These are phyloP conservation scores for Platysternon megacephalum DNA, from an alignment of 2,113 vertebrate species.

Conservation along the genomic window DNA sequence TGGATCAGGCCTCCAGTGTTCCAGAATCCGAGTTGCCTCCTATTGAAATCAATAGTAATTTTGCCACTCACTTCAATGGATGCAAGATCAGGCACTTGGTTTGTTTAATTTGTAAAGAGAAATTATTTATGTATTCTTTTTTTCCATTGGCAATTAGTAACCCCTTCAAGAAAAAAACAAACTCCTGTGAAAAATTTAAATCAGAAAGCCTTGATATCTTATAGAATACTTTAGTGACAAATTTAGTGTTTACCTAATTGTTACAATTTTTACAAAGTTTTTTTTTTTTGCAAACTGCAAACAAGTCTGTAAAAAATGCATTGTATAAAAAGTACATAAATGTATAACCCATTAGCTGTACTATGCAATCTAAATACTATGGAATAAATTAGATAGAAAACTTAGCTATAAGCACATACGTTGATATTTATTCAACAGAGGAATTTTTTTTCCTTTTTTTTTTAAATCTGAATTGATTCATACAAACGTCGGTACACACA, in stretches of 20 bases:
- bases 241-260: conserved; percentile 63
- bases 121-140: conserved; percentile 42
- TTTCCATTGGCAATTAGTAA: neutral
- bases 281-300: conserved; percentile 71
- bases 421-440: conserved; percentile 86
- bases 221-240: conserved; percentile 63
- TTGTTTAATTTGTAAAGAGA: conserved; percentile 44
- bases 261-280: neutral
- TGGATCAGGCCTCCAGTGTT: neutral
- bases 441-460: conserved; percentile 72
- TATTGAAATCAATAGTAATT: conserved; percentile 19
- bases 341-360: conserved; percentile 88
- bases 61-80: conserved; percentile 7
- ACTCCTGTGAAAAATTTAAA: conserved; percentile 63
- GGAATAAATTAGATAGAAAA: conserved; percentile 93
- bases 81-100: neutral
- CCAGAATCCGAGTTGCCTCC: neutral
- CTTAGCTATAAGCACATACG: conserved; percentile 85
- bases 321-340: conserved; percentile 77
- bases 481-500: conserved; percentile 47
- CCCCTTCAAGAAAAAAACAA: conserved; percentile 3
- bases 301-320: conserved; percentile 74
- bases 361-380: conserved; percentile 88
- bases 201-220: conserved; percentile 72
- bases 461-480: conserved; percentile 79